Evolutionary conservation across 2,113 vertebrate genomes (phyloP), one percentile per base, ranked within the genome.

Genomic region (Oreochromis spilurus): DNA sequence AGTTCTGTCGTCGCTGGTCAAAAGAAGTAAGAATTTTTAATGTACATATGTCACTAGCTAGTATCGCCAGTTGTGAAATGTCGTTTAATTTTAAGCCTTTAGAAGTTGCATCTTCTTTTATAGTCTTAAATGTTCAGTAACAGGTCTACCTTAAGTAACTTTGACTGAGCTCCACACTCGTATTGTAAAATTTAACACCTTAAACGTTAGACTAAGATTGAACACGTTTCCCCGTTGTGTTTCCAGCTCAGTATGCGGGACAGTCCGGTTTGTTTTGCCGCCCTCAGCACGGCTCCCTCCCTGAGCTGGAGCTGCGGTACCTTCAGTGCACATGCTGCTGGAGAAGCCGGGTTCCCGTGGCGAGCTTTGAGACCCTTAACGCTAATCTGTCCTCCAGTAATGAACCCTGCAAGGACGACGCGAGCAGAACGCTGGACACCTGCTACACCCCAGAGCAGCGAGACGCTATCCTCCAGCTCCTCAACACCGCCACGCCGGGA

Each of bases 391-490:
- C 31, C 29, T 79, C 86, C 16, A 26, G 82, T 1, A 57, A 55
- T 7, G 43, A 85, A 10, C 78, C 81, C 19, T 70, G 82, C 8
- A 87, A 92, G 3, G 93, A 94, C 1, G 55, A 89, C 19, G n/a
- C 0, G 45, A 31, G 43, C 75, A 40, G 43, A 50, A 29, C 85
- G 0, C 88, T 98, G 83, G 96, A 96, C 3, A 84, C 84, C 2
- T 85, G 82, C 81, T 97, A 95, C 89, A 95, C 96, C 2, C 5
- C 91, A 2, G 96, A 97, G 26, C 96, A 97, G 84, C 91, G 95
- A 17, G 87, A 92, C 57, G 9, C 86, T 77, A 95, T 97, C 87
- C 95, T 97, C 24, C 92, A 90, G 31, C 89, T 93, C 43, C 95
- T 98, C 67, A 97, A 97, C 88, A 95, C 88, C 4, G 97, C 93